Base-by-base conservation (phyloP, 2,113 vertebrate species). In the Cardinalis cardinalis region DNA sequence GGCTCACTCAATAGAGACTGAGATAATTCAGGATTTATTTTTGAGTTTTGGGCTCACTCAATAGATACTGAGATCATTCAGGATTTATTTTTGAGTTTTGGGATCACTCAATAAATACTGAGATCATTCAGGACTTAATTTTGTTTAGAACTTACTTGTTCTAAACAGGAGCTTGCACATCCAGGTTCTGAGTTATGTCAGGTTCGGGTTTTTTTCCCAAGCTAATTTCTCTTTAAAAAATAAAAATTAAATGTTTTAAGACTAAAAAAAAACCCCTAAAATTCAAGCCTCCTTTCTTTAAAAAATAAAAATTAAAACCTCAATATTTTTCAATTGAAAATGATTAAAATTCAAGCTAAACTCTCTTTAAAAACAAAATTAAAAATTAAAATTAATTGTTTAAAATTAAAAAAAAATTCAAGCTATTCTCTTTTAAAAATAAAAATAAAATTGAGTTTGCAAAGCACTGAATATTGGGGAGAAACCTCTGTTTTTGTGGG, bases 121-220 rank as follows among this genome's bases (percentile, higher is more conserved):
- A 49, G 48, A 49, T 49, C 0, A 15, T 49, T 49, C 48, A 49
- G 48, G 25, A 49, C 4, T 25, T 49, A 23, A 12, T 89, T 71
- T 63, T 68, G 8, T 51, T 51, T 51, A 28, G 15, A 51, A 17
- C 3, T 28, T 17, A 51, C 9, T 68, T n/a, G 2, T 52, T 77
- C 24, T 21, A 80, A 83, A 52, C 13, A 3, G 10, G 31, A 76
- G 11, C 13, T 69, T 77, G 36, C 74, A 49, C 10, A 18, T 41
- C 38, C 52, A 65, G 46, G 23, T 28, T 74, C 26, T 55, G n/a
- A 60, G 26, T 69, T 59, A 13, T 15, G 10, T 59, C 48, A 53
- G 28, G 20, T 21, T 41, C 10, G 28, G 0, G 4, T 2, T 19
- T 46, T n/a, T 48, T 9, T 14, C 3, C 5, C 21, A 18, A 24